These are phyloP conservation scores for Papilio machaon DNA, from an alignment of 1,140 invertebrate species.

Conservation along the genomic window DNA sequence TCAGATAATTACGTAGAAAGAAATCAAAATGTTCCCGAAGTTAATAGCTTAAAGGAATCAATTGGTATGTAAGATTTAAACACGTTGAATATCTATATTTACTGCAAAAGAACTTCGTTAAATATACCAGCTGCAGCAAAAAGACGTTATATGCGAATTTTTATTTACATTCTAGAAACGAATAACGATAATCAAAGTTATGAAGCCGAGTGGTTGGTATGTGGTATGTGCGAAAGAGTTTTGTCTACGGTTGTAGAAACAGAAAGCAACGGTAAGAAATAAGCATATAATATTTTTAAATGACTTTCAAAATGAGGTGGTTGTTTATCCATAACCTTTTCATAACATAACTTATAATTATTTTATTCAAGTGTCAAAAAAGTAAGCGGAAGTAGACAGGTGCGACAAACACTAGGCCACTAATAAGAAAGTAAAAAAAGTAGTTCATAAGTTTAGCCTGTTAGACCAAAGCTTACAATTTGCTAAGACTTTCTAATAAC, in stretches of 20 bases:
- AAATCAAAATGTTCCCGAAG: conserved; percentile 33
- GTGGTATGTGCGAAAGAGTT: conserved; percentile 68
- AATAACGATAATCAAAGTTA: conserved; percentile 49
- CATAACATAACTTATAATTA: no score
- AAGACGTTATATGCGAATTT: not conserved
- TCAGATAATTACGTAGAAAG: conserved; percentile 50
- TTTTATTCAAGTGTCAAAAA: not conserved
- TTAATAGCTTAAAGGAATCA: conserved; percentile 32
- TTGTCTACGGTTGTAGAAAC: conserved; percentile 67
- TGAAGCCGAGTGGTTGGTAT: conserved; percentile 71
- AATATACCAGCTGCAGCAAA: not conserved
- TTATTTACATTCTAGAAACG: conserved; percentile 42
- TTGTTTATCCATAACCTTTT: not conserved
- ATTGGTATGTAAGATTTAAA: conserved; percentile 13
- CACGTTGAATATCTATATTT: no score
- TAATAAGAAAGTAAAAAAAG: conserved; percentile 3
- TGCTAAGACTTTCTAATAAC: not conserved
- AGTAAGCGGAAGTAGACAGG: not conserved
- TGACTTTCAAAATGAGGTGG: no score
- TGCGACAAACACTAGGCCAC: not conserved
- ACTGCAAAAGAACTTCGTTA: no score
- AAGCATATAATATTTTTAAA: not conserved
- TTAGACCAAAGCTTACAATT: not conserved
- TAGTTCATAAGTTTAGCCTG: not conserved
- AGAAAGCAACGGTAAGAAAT: conserved; percentile 57